phyloP scores from a whole-genome alignment of 2,113 vertebrate genomes.

The Engraulis encrasicolus region DNA sequence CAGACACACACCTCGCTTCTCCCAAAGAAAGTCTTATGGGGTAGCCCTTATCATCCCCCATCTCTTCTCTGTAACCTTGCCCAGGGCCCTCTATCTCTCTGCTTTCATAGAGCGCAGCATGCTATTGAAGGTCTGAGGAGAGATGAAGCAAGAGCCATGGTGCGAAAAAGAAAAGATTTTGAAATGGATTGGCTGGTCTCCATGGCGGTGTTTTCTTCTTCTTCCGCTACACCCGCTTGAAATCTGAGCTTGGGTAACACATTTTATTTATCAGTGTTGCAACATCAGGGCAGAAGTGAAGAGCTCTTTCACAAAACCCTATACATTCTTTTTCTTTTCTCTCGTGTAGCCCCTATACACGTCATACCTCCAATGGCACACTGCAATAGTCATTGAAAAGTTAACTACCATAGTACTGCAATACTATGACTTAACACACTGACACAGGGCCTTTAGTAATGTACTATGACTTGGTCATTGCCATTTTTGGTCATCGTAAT shows the following conservation, averaged over 20 bases:
- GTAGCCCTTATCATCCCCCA: neutral
- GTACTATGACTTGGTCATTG: too few species aligned
- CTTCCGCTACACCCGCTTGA: neutral
- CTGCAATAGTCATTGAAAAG: too few species aligned
- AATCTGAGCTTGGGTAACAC: neutral
- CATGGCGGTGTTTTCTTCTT: neutral
- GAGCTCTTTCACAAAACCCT: too few species aligned
- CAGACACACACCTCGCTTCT: too few species aligned
- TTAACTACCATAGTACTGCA: too few species aligned
- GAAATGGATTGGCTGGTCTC: neutral
- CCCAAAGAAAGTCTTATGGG: neutral
- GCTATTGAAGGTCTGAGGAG: constrained; percentile 7
- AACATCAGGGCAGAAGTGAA: neutral
- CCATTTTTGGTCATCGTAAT: too few species aligned
- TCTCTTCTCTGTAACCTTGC: neutral
- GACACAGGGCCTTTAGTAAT: too few species aligned
- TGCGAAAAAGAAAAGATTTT: neutral
- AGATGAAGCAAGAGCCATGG: neutral
- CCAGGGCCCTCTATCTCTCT: neutral
- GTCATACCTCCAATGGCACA: too few species aligned
- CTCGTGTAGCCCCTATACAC: too few species aligned
- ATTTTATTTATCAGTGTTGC: neutral
- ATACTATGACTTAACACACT: too few species aligned
- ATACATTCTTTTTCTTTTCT: too few species aligned
- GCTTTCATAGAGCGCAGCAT: neutral